Evolutionary conservation across 2,113 vertebrate genomes (phyloP).

Genomic region (Montifringilla adamsi): DNA sequence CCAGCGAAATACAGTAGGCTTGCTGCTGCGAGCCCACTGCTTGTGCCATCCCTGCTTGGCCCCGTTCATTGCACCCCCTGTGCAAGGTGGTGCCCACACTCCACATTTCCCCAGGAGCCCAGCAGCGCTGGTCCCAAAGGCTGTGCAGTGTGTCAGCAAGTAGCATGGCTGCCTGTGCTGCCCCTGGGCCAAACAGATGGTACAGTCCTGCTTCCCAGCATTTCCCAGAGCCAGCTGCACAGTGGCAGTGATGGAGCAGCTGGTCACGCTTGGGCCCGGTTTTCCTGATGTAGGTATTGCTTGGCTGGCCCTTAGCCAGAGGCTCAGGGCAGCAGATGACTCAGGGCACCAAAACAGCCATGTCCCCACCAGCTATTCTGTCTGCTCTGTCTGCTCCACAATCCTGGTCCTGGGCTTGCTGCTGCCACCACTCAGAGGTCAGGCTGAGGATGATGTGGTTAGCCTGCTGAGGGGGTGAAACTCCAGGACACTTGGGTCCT

Average conservation of each 20-base stretch:
- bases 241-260: not conserved
- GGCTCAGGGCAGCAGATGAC: not conserved
- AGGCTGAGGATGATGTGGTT: not conserved
- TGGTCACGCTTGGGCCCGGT: not conserved
- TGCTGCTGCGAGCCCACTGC: not conserved
- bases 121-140: not conserved
- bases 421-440: not conserved
- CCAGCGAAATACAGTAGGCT: not conserved
- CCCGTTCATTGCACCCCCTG: rapidly evolving
- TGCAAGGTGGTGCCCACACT: not conserved
- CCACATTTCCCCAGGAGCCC: not conserved
- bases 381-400: rapidly evolving
- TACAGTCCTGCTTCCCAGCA: rapidly evolving
- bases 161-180: not conserved
- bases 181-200: not conserved
- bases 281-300: not conserved
- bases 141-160: not conserved
- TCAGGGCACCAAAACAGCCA: not conserved
- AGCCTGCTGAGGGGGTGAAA: not conserved
- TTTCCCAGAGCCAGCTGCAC: not conserved
- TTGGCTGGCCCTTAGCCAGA: not conserved
- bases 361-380: not conserved
- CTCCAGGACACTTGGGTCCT: not conserved
- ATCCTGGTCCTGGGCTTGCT: not conserved
- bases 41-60: rapidly evolving